A percentile compares a stretch with the other conserved stretches of the same genome.
phyloP scores from a whole-genome alignment of 1,140 invertebrate species.

The Diorhabda carinulata region DNA sequence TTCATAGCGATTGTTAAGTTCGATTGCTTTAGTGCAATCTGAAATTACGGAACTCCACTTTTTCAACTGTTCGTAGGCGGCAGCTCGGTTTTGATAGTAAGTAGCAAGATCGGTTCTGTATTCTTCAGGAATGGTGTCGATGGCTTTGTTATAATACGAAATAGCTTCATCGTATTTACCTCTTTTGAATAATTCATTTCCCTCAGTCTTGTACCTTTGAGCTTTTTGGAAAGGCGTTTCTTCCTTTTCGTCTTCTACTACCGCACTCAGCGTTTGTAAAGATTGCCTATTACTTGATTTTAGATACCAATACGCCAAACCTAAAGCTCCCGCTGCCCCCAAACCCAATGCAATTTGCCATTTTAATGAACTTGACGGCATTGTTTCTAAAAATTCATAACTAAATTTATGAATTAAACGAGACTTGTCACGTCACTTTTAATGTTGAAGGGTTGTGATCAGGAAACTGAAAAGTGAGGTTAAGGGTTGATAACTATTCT shows the following conservation, averaged over 20 bases:
- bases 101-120: slow-evolving; percentile 74
- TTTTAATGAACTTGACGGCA: slow-evolving; percentile 43
- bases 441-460: neutral
- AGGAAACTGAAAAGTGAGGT: neutral
- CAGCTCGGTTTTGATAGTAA: slow-evolving; percentile 94
- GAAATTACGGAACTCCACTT: slow-evolving; percentile 79
- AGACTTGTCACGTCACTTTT: neutral
- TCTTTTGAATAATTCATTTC: slow-evolving; percentile 82
- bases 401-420: neutral
- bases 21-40: slow-evolving; percentile 82
- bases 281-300: slow-evolving; percentile 48
- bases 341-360: slow-evolving; percentile 68
- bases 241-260: slow-evolving; percentile 44
- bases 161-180: slow-evolving; percentile 88
- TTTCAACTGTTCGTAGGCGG: slow-evolving; percentile 88
- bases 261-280: slow-evolving; percentile 31
- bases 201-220: slow-evolving; percentile 75
- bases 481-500: neutral
- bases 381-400: slow-evolving; percentile 1
- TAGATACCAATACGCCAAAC: slow-evolving; percentile 76
- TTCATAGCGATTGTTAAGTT: slow-evolving; percentile 81
- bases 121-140: slow-evolving; percentile 74
- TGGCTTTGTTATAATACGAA: slow-evolving; percentile 81
- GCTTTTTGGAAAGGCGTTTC: slow-evolving; percentile 64
- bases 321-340: slow-evolving; percentile 75